Evolutionary conservation across 2,888 invertebrate genomes (phyloP).

Genomic region (Metellina segmentata): DNA sequence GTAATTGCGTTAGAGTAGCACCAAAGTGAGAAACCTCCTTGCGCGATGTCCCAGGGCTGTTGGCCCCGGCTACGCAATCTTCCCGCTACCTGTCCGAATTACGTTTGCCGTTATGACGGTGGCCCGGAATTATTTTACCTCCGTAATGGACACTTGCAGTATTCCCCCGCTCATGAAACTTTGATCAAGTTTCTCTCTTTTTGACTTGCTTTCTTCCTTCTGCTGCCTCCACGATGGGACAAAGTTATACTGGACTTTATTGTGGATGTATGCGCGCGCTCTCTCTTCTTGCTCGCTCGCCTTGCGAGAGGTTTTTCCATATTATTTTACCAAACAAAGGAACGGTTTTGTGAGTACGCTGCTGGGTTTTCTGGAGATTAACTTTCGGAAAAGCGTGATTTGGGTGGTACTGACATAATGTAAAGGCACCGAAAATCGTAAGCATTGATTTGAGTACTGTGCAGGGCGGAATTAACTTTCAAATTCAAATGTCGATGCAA

Average conservation of each 20-base stretch:
- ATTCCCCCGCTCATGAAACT: slow-evolving; percentile 65
- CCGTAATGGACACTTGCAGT: slow-evolving; percentile 75
- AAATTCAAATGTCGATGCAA: no score
- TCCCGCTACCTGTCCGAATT: slow-evolving; percentile 75
- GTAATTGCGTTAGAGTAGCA: slow-evolving; percentile 76
- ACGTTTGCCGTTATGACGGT: slow-evolving; percentile 74
- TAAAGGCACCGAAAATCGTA: no score
- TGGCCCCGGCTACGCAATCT: slow-evolving; percentile 46
- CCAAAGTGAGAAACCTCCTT: slow-evolving; percentile 71
- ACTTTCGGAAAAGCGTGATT: no score
- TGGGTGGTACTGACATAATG: no score
- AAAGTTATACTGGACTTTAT: slow-evolving; percentile 47
- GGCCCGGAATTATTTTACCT: slow-evolving; percentile 77
- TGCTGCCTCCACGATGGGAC: slow-evolving; percentile 8
- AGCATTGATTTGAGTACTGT: no score
- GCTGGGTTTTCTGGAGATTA: no score
- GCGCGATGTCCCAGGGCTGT: slow-evolving; percentile 60
- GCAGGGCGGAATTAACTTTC: no score
- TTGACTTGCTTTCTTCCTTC: slow-evolving; percentile 31
- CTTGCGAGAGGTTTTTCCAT: background rate
- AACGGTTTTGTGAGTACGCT: background rate
- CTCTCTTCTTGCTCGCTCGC: background rate
- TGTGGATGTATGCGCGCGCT: slow-evolving; percentile 1
- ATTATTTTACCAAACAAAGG: background rate
- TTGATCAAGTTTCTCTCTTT: slow-evolving; percentile 67